Conservation (phyloP, 2,888 invertebrate species). For the Hirtodrosophila alboralis region DNA sequence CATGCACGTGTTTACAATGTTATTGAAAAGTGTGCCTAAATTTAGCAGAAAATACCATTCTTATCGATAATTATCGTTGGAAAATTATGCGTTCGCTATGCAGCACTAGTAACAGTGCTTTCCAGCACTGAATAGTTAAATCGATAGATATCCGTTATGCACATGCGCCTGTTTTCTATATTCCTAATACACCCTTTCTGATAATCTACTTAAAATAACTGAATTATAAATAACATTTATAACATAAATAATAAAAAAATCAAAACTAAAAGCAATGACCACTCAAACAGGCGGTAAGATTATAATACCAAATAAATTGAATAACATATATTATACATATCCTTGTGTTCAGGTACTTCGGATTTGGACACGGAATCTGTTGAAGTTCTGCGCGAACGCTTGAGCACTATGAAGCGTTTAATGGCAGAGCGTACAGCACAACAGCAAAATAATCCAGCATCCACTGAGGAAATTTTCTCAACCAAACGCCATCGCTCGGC, state of each 20-base stretch:
- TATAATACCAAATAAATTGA: background rate
- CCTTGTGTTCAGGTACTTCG: conserved; percentile 71
- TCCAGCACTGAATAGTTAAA: conserved; percentile 11
- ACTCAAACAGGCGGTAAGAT: conserved; percentile 32
- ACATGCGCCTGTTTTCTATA: conserved; percentile 45
- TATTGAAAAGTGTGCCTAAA: conserved; percentile 31
- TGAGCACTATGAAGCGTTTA: conserved; percentile 91
- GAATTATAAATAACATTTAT: conserved; percentile 39
- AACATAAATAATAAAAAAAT: conserved; percentile 4
- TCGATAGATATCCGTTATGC: conserved; percentile 45
- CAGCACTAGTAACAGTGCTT: background rate
- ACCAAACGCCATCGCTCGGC: conserved; percentile 82
- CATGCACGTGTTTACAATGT: conserved; percentile 66
- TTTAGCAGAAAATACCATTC: conserved; percentile 19
- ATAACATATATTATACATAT: background rate
- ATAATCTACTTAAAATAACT: conserved; percentile 26
- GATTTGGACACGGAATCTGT: conserved; percentile 88
- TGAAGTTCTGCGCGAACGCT: conserved; percentile 90
- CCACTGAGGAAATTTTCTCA: conserved; percentile 83
- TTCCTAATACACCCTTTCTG: conserved; percentile 31
- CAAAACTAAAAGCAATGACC: conserved; percentile 22
- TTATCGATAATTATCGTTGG: conserved; percentile 20
- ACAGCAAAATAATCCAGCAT: conserved; percentile 81
- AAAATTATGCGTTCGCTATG: background rate
- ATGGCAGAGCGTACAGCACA: conserved; percentile 89